Evolutionary conservation across 2,888 invertebrate genomes (phyloP).

Genomic region (Stenolophus ochropezus): DNA sequence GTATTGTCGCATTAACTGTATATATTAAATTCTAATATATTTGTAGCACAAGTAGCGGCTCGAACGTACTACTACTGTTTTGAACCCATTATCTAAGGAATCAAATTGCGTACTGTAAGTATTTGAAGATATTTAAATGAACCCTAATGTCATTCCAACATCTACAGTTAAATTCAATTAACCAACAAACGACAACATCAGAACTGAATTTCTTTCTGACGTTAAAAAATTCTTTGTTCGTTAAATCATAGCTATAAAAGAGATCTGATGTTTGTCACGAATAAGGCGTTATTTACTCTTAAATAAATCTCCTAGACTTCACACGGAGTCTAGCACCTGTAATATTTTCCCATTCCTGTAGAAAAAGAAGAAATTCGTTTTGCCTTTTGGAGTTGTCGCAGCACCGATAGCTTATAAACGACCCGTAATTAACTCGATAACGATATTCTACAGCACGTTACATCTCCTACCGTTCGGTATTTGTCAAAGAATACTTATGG

Average conservation of each 20-base stretch:
- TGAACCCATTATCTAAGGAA: too few species aligned
- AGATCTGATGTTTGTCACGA: not conserved
- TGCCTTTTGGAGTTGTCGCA: not conserved
- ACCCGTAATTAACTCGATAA: constrained; percentile 17
- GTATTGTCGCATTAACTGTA: too few species aligned
- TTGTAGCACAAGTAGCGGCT: too few species aligned
- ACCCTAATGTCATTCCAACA: too few species aligned
- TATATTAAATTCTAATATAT: too few species aligned
- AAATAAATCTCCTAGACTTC: not conserved
- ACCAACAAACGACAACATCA: too few species aligned
- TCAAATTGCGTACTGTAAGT: too few species aligned
- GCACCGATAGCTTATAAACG: constrained; percentile 7
- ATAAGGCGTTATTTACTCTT: not conserved
- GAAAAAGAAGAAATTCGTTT: constrained; percentile 16
- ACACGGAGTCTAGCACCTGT: not conserved
- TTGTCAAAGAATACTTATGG: constrained; percentile 18
- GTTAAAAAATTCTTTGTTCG: not conserved
- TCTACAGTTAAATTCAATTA: too few species aligned
- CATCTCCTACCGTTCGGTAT: not conserved
- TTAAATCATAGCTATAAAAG: not conserved
- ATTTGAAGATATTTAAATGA: too few species aligned
- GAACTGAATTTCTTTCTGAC: too few species aligned
- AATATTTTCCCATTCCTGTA: not conserved
- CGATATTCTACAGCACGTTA: not conserved
- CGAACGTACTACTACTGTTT: too few species aligned